Conservation (phyloP, 2,888 invertebrate genomes). For the Siphlonurus alternatus region DNA sequence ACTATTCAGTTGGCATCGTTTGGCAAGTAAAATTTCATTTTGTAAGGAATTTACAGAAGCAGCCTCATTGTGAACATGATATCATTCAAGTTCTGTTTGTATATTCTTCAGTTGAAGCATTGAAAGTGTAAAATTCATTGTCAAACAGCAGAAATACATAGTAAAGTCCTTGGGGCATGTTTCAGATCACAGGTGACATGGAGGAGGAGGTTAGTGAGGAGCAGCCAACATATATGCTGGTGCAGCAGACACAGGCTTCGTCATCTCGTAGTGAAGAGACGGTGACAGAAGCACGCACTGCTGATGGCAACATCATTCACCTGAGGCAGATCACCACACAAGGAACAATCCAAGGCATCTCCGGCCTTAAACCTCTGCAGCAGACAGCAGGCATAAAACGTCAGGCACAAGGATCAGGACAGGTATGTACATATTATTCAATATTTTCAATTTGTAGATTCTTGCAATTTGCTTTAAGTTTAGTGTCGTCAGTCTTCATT, state of each 20-base stretch:
- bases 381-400: not conserved
- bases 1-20: too few species aligned
- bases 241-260: not conserved
- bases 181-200: not conserved
- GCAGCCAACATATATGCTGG: not conserved
- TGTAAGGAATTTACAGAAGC: too few species aligned
- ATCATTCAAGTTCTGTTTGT: too few species aligned
- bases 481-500: too few species aligned
- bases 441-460: too few species aligned
- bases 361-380: not conserved
- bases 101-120: too few species aligned
- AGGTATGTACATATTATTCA: not conserved
- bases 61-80: too few species aligned
- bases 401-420: not conserved
- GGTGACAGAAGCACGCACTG: conserved; percentile 13
- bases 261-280: not conserved
- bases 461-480: too few species aligned
- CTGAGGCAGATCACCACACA: conserved; percentile 22
- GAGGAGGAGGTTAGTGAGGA: not conserved
- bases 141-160: not conserved
- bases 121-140: not conserved
- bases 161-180: too few species aligned
- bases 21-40: too few species aligned
- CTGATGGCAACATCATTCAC: conserved; percentile 26
- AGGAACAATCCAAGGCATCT: not conserved